phyloP scores from a whole-genome alignment of 2,113 vertebrate genomes.

The Chrysemys picta region DNA sequence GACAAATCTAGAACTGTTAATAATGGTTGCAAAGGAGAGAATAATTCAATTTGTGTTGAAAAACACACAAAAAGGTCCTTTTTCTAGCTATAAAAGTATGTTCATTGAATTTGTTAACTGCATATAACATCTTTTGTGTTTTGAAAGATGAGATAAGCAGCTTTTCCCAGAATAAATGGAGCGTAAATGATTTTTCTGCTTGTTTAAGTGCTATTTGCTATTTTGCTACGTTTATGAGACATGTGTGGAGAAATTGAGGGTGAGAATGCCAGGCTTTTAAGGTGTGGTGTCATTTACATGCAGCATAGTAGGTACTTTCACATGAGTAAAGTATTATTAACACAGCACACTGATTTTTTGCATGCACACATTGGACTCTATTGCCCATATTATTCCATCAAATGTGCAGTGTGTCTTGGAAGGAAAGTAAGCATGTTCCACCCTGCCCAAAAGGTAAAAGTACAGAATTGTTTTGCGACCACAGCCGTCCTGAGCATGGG shows the following conservation, averaged over 20 bases:
- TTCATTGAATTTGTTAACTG: not conserved
- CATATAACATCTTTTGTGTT: not conserved
- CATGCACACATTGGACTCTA: not conserved
- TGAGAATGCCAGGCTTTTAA: not conserved
- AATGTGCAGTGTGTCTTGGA: not conserved
- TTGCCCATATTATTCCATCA: not conserved
- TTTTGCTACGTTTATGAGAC: not conserved
- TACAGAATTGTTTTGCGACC: not conserved
- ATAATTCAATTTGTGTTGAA: not conserved
- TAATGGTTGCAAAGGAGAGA: not conserved
- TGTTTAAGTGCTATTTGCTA: not conserved
- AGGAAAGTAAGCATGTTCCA: not conserved
- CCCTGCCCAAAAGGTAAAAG: not conserved
- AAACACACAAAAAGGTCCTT: not conserved
- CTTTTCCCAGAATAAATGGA: not conserved
- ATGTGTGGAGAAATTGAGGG: not conserved
- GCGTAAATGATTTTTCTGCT: not conserved
- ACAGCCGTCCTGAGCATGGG: not conserved
- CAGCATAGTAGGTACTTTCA: not conserved
- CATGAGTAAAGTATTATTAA: not conserved
- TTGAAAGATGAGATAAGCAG: not conserved
- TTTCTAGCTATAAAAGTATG: not conserved
- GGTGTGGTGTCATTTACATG: not conserved
- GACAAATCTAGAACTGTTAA: not conserved
- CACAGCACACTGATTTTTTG: not conserved